Conservation (phyloP, 2,797 vertebrate species). For the Argentina silus region DNA sequence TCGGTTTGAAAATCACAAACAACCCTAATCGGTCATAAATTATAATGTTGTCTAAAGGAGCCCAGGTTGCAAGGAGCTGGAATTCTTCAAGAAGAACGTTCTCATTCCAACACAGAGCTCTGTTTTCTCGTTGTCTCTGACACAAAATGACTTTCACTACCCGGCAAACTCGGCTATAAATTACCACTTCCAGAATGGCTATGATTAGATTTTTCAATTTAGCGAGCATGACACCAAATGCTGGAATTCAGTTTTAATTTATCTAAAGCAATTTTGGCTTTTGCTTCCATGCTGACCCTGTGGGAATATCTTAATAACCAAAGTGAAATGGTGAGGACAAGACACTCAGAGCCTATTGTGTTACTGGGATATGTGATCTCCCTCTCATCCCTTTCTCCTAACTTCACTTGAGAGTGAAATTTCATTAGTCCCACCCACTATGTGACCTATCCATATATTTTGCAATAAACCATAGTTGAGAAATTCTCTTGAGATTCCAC, state of each 20-base stretch:
- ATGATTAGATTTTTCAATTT: conserved; percentile 21
- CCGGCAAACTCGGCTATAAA: conserved; percentile 16
- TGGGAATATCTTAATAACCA: conserved; percentile 20
- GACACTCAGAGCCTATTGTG: conserved; percentile 26
- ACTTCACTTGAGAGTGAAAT: conserved; percentile 32
- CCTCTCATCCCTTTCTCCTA: conserved; percentile 31
- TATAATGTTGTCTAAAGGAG: not conserved
- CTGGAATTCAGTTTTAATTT: conserved; percentile 28
- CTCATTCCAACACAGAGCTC: not conserved
- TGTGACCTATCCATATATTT: no score
- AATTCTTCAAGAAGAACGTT: not conserved
- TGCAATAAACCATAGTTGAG: no score
- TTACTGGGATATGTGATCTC: conserved; percentile 39
- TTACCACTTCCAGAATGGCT: conserved; percentile 12
- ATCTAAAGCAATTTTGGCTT: conserved; percentile 15
- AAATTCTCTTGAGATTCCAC: no score
- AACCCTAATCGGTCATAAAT: conserved; percentile 2
- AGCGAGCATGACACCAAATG: conserved; percentile 23
- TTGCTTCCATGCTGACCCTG: conserved; percentile 9
- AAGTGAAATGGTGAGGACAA: conserved; percentile 16
- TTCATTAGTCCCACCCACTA: conserved; percentile 3
- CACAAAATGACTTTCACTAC: conserved; percentile 11
- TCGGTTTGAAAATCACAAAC: conserved; percentile 3
- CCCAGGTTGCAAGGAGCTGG: not conserved
- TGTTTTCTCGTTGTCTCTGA: not conserved